These are phyloP conservation scores for Thinocorus orbignyianus DNA, from an alignment of 2,113 vertebrate species.

Conservation along the genomic window DNA sequence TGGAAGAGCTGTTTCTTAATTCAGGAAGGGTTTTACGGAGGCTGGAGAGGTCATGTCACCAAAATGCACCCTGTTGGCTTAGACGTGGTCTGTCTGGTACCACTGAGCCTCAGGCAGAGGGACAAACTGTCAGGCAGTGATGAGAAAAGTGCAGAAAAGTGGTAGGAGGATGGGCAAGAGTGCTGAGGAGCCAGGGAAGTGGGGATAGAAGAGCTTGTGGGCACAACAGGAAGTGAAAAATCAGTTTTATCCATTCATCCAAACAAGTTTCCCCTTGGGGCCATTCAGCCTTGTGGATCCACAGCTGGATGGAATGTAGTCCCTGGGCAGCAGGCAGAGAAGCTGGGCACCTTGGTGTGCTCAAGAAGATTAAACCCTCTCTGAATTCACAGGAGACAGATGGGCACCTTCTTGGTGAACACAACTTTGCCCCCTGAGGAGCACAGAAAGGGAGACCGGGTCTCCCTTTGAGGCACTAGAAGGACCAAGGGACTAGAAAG, in stretches of 20 bases:
- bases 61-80: background rate
- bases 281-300: background rate
- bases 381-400: background rate
- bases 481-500: background rate
- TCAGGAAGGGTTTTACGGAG: background rate
- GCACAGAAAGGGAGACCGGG: background rate
- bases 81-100: background rate
- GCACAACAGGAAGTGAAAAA: background rate
- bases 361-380: background rate
- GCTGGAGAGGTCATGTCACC: background rate
- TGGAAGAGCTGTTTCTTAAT: background rate
- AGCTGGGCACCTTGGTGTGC: background rate
- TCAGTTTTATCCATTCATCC: background rate
- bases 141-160: background rate
- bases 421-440: rapidly evolving
- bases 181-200: background rate
- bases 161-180: background rate
- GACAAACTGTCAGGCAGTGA: background rate
- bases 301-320: rapidly evolving
- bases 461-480: background rate
- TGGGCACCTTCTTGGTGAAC: background rate
- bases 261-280: background rate
- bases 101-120: background rate
- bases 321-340: background rate
- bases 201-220: background rate